Conservation (phyloP, 2,113 vertebrate species). For the Alosa alosa region DNA sequence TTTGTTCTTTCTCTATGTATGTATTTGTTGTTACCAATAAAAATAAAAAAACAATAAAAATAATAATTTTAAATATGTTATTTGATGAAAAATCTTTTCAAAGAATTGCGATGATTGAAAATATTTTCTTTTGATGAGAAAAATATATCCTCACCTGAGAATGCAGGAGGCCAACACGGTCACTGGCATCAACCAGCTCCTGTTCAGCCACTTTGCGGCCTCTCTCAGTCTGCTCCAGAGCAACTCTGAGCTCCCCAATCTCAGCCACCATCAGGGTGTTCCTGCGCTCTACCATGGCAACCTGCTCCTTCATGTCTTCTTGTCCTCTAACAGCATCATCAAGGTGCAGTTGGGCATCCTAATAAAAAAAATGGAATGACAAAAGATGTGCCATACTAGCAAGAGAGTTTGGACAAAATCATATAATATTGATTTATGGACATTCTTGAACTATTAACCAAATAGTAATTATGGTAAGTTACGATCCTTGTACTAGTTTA, state of each 20-base stretch:
- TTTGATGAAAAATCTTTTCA: too few species aligned
- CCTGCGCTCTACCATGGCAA: conserved; percentile 74
- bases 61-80: too few species aligned
- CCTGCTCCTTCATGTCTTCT: conserved; percentile 74
- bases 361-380: background rate
- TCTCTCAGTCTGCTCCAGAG: conserved; percentile 76
- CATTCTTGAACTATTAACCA: background rate
- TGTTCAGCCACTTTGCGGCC: conserved; percentile 68
- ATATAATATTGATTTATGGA: too few species aligned
- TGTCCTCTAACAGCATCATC: conserved; percentile 75
- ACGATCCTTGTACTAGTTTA: background rate
- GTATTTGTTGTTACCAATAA: too few species aligned
- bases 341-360: conserved; percentile 85
- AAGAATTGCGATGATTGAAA: too few species aligned
- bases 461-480: background rate
- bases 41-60: too few species aligned
- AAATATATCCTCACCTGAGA: conserved; percentile 33
- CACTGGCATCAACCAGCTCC: conserved; percentile 43
- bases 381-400: background rate
- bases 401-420: too few species aligned
- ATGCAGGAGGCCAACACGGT: conserved; percentile 44
- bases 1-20: too few species aligned
- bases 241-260: conserved; percentile 72
- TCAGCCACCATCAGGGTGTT: conserved; percentile 68
- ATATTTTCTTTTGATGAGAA: background rate